Base-by-base conservation (phyloP, 1,140 invertebrate genomes). In the Psilanteris sp. region DNA sequence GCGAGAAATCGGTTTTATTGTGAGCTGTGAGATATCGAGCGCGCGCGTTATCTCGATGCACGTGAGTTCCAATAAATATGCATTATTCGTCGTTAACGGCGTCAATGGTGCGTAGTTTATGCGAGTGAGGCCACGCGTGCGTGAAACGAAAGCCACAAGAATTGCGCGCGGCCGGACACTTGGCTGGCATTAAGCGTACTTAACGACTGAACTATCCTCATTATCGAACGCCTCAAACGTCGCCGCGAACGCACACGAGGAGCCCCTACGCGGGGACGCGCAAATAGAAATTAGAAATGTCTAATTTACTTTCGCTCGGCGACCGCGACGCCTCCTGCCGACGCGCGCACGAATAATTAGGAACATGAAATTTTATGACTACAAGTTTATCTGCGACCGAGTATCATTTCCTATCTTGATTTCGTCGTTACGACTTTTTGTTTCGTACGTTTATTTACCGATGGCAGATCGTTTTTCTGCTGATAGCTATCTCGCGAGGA, bases 101-200 rank as follows among this genome's bases (percentile, higher is more conserved):
- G 27, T 66, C 68, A 44, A 75, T 68, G 31, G 27, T 41, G 50
- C 50, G 57, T 36, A 62, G 52, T 75, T 68, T 75, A 75, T 54
- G 61, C 46, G 37, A 75, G 32, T 57, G 57, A 20, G 50, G 48
- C 48, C 55, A 64, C 64, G 72, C 62, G 72, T 68, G 72, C 62
- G 64, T 62, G 55, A 68, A 75, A 75, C 61, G 71, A 74, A 67
- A 74, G 71, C 46, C 43, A 41, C 52, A 37, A 67, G 61, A 46
- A 67, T 59, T 43, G 52, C 54, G 24, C 48, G 8, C 55, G 36
- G 43, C 54, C 54, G 43, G 52, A 52, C 55, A 62, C 55, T 62
- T 41, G 32, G 72, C 32, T 68, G 46, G 55, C 64, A 68, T 62
- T 68, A 75, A 75, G 34, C 34, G 26, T 37, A 68, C 64, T 75